Evolutionary conservation across 2,113 vertebrate genomes (phyloP).

Genomic region (Cardinalis cardinalis): DNA sequence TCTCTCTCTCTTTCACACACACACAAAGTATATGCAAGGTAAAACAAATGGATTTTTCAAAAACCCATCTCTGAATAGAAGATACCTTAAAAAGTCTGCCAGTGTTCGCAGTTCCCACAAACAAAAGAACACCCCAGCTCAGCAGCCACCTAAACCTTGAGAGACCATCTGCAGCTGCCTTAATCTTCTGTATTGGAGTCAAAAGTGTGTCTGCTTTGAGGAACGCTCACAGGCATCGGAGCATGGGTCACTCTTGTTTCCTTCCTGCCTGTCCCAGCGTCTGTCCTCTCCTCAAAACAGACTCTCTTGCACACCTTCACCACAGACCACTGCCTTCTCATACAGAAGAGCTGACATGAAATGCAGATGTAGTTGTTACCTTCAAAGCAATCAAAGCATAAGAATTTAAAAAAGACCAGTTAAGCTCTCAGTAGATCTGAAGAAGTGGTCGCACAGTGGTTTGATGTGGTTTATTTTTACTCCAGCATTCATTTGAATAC

Average conservation of each 20-base stretch:
- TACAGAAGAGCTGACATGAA: neutral
- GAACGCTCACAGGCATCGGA: fast-evolving
- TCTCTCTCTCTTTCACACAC: neutral
- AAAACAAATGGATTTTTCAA: neutral
- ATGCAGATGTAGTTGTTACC: neutral
- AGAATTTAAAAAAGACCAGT: neutral
- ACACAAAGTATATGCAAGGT: neutral
- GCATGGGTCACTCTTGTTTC: neutral
- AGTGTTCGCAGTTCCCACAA: neutral
- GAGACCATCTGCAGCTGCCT: neutral
- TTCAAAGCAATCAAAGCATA: neutral
- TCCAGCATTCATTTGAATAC: neutral
- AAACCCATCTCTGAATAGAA: neutral
- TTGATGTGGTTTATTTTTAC: neutral
- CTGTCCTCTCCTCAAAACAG: neutral
- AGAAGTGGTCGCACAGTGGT: neutral
- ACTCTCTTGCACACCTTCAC: neutral
- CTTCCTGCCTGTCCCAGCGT: neutral
- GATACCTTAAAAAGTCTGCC: neutral
- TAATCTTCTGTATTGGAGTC: fast-evolving
- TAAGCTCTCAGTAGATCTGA: neutral
- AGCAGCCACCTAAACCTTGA: neutral
- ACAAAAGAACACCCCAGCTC: neutral
- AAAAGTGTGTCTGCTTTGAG: neutral
- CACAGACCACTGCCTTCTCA: neutral